Evolutionary conservation across 1,140 invertebrate species (phyloP), one percentile per base, ranked within the genome.

Genomic region (Pollicipes pollicipes): DNA sequence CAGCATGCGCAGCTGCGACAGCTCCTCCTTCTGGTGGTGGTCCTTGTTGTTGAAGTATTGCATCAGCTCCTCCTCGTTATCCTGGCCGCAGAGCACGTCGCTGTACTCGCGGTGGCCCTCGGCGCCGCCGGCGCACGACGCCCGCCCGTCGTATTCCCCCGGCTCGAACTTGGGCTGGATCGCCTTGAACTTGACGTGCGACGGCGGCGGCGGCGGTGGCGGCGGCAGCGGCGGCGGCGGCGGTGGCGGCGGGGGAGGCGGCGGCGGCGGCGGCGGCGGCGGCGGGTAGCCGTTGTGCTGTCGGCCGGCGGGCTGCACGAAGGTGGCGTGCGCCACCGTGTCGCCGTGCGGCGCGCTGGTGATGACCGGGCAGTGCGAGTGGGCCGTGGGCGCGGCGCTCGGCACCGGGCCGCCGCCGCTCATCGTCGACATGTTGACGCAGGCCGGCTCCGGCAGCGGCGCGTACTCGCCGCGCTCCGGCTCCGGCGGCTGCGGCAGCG

Each of bases 1-100:
- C 66, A 90, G 82, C 73, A 86, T 83, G 72, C 88, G 80, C 24
- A 90, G 75, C 70, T 90, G 88, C 0, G 87, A 88, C 67, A 89
- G 81, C 76, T 89, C 86, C 74, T 85, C 85, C 45, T 72, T 66
- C 37, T 75, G 71, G 30, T 72, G 70, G 24, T 37, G 32, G 69
- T 74, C 74, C 64, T 75, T 67, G 64, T 72, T 72, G 32, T 69
- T 67, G 30, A 72, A 72, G 71, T 75, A 70, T 66, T 73, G 70
- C 30, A 70, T 72, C 24, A 73, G 58, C 28, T 58, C 31, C 29
- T 30, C 31, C 69, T 58, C 66, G 21, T 69, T 64, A n/a, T 58
- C 69, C 28, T 69, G 35, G 8, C 16, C 29, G 28, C 3, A 6
- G 13, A 29, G 35, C 13, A 66, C 69, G 3, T 69, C 69, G 28